Base-by-base conservation (phyloP, 2,797 vertebrate genomes). In the Threskiornis aethiopicus region DNA sequence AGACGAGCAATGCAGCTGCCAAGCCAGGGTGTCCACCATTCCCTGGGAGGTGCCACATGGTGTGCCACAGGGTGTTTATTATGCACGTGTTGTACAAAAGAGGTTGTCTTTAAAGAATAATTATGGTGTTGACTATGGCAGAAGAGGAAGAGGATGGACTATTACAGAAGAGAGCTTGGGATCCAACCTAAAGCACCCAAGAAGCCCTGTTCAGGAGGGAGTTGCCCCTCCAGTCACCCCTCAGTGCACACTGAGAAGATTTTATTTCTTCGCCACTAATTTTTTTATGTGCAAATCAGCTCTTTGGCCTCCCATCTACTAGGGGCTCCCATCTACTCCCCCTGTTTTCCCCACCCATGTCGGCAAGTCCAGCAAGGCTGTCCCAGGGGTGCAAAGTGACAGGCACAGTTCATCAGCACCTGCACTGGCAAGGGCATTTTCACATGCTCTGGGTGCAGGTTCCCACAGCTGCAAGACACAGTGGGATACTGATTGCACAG, bases 291-390 rank as follows among this genome's bases (percentile, higher is more conserved):
- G 59, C 7, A 62, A 11, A 44, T 73, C 22, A 37, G 21, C 21
- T 37, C 24, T 89, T n/a, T 47, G 26, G 16, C 19, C 52, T 73
- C 16, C 37, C 37, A 39, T 39, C 37, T 39, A 39, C 37, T 39
- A 39, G 37, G 37, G 37, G 37, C 37, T 39, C 37, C 37, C 37
- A 47, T 47, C 39, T 70, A 29, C 35, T 59, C 13, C 13, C 13
- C n/a, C 13, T 52, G 3, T 22, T 71, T 84, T 19, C n/a, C 20
- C 22, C 15, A 28, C 11, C 12, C 16, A 6, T 28, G 20, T 5
- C 7, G 3, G 26, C 3, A 4, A 72, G 17, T 9, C 33, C 3
- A 4, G n/a, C 0, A 0, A 64, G 26, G 18, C 21, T 64, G 8
- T 49, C 35, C 37, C 37, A 69, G 35, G 28, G 6, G 5, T 62